Percentiles rank a stretch among this genome's conserved stretches.
These are phyloP conservation scores for Holothuria leucospilota DNA, from an alignment of 53 echinoderm and acorn worm genomes.

Conservation along the genomic window DNA sequence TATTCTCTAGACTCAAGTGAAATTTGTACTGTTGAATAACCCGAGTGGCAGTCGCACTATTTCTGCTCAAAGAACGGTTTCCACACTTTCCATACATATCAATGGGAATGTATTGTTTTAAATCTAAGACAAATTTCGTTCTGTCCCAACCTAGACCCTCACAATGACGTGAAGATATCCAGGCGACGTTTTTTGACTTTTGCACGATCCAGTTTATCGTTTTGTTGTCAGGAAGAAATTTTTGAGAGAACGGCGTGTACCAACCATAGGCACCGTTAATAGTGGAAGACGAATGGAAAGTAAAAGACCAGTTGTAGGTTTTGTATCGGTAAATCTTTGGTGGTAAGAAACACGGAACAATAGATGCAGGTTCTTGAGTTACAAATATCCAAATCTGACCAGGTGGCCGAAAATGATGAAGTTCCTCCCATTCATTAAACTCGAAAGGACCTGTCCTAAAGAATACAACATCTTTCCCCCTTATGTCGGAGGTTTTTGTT, in stretches of 20 bases:
- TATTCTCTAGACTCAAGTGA: constrained; percentile 24
- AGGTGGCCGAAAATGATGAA: not conserved
- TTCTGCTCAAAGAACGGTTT: not conserved
- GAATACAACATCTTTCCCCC: too few species aligned
- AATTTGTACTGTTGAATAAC: constrained; percentile 2
- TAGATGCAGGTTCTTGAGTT: constrained; percentile 20
- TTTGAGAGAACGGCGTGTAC: not conserved
- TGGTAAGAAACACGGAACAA: constrained; percentile 12
- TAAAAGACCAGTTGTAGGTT: constrained; percentile 24
- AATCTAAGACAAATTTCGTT: not conserved
- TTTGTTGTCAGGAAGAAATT: too few species aligned
- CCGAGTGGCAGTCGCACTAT: not conserved
- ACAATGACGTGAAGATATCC: too few species aligned
- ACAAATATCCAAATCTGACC: constrained; percentile 29
- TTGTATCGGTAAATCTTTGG: constrained; percentile 20
- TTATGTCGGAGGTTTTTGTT: too few species aligned
- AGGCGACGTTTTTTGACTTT: not conserved
- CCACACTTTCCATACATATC: too few species aligned
- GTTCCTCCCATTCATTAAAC: constrained; percentile 7
- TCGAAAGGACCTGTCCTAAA: constrained; percentile 9
- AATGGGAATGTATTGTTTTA: not conserved
- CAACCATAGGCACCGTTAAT: constrained; percentile 16
- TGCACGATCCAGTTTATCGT: not conserved
- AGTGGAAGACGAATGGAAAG: constrained; percentile 13
- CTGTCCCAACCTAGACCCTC: too few species aligned